These are phyloP conservation scores for Oryzias melastigma DNA, from an alignment of 2,113 vertebrate species.

Conservation along the genomic window DNA sequence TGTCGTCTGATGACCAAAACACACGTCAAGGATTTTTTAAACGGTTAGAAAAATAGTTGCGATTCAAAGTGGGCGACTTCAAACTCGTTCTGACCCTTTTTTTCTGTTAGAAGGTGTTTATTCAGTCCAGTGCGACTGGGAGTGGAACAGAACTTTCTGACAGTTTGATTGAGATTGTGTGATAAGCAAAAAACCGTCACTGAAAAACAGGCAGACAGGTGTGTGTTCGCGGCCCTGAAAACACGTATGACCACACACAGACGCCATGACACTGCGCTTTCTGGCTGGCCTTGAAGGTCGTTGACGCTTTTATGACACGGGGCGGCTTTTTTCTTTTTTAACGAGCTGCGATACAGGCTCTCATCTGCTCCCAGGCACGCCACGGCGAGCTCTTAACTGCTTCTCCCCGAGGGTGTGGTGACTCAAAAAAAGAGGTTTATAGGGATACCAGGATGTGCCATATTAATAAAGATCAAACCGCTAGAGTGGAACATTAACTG, in stretches of 20 bases:
- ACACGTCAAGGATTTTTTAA: too few relatives aligned
- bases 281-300: conserved; percentile 56
- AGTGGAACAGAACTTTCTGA: conserved; percentile 12
- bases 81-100: neutral
- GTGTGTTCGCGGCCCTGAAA: conserved; percentile 42
- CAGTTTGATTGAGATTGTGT: conserved; percentile 59
- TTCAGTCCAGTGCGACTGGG: neutral
- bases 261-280: conserved; percentile 31
- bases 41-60: too few relatives aligned
- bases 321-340: conserved; percentile 36
- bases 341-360: conserved; percentile 50
- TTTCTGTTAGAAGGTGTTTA: neutral
- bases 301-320: conserved; percentile 55
- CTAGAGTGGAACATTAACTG: conserved; percentile 77
- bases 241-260: conserved; percentile 12
- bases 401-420: conserved; percentile 38
- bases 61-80: neutral
- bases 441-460: conserved; percentile 57
- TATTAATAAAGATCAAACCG: conserved; percentile 76
- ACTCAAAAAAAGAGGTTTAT: conserved; percentile 43
- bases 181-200: conserved; percentile 64
- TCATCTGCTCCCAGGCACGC: conserved; percentile 60
- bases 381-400: conserved; percentile 51
- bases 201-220: conserved; percentile 43
- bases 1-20: too few relatives aligned